Base-by-base conservation (phyloP, 2,113 vertebrate genomes). In the Rhea americana region DNA sequence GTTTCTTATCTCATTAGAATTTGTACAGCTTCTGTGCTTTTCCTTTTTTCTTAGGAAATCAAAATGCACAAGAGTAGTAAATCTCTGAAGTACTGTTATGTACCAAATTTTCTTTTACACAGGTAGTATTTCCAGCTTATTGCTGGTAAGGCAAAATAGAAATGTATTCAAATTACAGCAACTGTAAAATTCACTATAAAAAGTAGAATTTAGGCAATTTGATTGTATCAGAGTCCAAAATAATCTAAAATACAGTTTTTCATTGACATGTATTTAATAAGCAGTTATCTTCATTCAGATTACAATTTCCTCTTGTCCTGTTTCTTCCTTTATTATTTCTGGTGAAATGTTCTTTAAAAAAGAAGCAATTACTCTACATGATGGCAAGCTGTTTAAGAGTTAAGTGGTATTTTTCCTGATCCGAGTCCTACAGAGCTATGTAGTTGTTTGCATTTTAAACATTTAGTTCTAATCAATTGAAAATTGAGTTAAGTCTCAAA, bases 401-500 rank as follows among this genome's bases (percentile, higher is more conserved):
- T 91, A 86, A 85, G 37, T 80, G 13, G 8, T 14, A 25, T 72
- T 93, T 90, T 30, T 7, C 2, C 3, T 8, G 11, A 63, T 62
- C 43, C 51, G 30, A 65, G 53, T 37, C 18, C 77, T 72, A 58
- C 22, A 32, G 26, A 75, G 12, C 21, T 84, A 37, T 45, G 17
- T 85, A 93, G 71, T 67, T 93, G n/a, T 90, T 81, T 47, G 7
- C 19, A 86, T 32, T 95, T 95, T 78, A 93, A 97, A 90, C 80
- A 91, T 39, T 97, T 93, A 93, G n/a, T 68, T 89, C 51, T 94
- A 70, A 96, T 94, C 92, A 95, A 88, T 76, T 82, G 66, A 62
- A 93, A 94, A 26, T 83, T 92, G 65, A 68, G 47, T 88, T 97
- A 95, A 91, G 82, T 96, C 76, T 50, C 81, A 91, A 86, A 94